Evolutionary conservation across 2,113 vertebrate species (phyloP), one percentile per base, ranked within the genome.

Genomic region (Oenanthe melanoleuca): DNA sequence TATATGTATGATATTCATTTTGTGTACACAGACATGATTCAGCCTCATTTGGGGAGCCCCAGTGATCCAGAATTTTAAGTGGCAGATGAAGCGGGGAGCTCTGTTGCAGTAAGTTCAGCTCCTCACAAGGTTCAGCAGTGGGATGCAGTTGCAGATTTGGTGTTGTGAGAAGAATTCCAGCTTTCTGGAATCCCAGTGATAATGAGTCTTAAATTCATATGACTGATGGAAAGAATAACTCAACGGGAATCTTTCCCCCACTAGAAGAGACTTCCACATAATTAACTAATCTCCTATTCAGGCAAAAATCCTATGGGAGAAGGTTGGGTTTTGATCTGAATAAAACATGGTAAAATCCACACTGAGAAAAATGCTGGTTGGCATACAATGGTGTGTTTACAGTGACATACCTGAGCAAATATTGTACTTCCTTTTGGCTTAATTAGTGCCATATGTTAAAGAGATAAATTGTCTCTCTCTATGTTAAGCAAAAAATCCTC

Each of bases 121-220:
- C n/a, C 6, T 4, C 25, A 24, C 1, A 6, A 69, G 31, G 42
- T 55, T 77, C 40, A 50, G 28, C 0, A 1, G 20, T 20, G 34
- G 18, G 60, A 47, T 89, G 59, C 29, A 63, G 24, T 18, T 74
- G n/a, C 38, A 65, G 63, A n/a, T 77, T 81, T 70, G 61, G 34
- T 25, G 7, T 28, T 83, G 18, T 56, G 53, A 49, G 11, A 81
- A 66, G 17, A 81, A 82, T 25, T 19, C 24, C 34, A 88, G 22
- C 18, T 89, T 72, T 65, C 49, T 86, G 63, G 7, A 59, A 95
- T 65, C 40, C 12, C 25, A 28, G 6, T 44, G 18, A 55, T 71
- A 61, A 40, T n/a, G 57, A 66, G 23, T 25, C 31, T 89, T 84
- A 73, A 93, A 69, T 61, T 82, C 31, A n/a, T 28, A 4, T 57